Evolutionary conservation across 2,888 invertebrate genomes (phyloP).

Genomic region (Imbricaverruca yamaguchii): DNA sequence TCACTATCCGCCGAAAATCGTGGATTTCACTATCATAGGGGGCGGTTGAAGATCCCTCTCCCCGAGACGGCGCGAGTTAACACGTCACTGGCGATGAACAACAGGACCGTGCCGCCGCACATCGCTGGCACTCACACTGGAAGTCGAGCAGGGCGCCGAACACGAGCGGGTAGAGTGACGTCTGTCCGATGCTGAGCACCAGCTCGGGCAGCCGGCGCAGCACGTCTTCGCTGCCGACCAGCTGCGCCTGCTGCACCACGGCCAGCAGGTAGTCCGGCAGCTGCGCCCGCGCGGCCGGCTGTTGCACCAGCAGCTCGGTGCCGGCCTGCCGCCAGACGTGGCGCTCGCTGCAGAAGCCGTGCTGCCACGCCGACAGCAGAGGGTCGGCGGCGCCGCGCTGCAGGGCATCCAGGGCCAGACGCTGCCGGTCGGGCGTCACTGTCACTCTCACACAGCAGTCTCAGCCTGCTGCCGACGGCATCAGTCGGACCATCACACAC

Average conservation of each 20-base stretch:
- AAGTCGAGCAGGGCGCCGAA: slow-evolving; percentile 18
- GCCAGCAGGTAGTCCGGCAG: background rate
- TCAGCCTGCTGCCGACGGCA: no score
- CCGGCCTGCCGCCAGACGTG: background rate
- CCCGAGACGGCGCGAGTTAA: no score
- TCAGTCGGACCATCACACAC: no score
- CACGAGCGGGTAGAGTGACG: background rate
- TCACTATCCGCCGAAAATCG: no score
- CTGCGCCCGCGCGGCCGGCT: background rate
- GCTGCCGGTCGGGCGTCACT: background rate
- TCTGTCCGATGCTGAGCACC: background rate
- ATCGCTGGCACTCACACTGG: background rate
- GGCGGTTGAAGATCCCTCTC: no score
- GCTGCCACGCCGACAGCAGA: slow-evolving; percentile 14
- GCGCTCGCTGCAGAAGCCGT: background rate
- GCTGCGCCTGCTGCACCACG: slow-evolving; percentile 5
- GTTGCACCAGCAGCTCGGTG: background rate
- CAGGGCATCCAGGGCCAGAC: background rate
- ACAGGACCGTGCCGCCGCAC: no score
- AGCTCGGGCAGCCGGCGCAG: slow-evolving; percentile 4
- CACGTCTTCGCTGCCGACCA: background rate
- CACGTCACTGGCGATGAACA: no score
- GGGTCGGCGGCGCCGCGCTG: background rate
- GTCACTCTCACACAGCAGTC: no score
- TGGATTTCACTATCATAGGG: no score